phyloP scores from a whole-genome alignment of 2,888 invertebrate species.

The Bellardia bayeri region DNA sequence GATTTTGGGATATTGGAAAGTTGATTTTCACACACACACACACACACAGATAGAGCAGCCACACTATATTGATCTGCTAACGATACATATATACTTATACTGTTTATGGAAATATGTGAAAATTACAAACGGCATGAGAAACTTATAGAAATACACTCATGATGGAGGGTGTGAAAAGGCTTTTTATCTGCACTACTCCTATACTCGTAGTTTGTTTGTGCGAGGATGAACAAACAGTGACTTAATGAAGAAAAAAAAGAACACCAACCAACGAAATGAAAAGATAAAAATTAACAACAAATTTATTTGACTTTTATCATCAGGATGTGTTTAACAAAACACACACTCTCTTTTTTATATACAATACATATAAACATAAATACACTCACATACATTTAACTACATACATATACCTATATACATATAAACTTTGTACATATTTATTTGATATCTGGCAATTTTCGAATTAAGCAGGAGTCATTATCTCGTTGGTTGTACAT shows the following conservation, averaged over 20 bases:
- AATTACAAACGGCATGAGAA: too few relatives aligned
- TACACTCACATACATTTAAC: not conserved
- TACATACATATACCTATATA: not conserved
- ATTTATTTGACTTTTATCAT: conserved; percentile 68
- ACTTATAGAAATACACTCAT: too few relatives aligned
- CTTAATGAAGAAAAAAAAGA: conserved; percentile 9
- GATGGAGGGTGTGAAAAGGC: not conserved
- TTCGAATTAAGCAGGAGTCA: conserved; percentile 60
- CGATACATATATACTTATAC: too few relatives aligned
- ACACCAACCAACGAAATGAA: conserved; percentile 16
- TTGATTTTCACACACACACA: too few relatives aligned
- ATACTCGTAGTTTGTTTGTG: conserved; percentile 36
- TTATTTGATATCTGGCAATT: conserved; percentile 37
- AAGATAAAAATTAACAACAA: conserved; percentile 40
- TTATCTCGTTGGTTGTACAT: conserved; percentile 47
- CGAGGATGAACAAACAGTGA: conserved; percentile 56
- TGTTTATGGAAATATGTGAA: too few relatives aligned
- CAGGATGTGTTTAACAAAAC: conserved; percentile 64
- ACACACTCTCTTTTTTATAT: not conserved
- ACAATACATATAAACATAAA: not conserved
- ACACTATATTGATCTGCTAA: too few relatives aligned
- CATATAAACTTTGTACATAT: not conserved
- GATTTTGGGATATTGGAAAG: too few relatives aligned
- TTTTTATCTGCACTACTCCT: conserved; percentile 48
- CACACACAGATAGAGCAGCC: too few relatives aligned